Evolutionary conservation across 2,113 vertebrate species (phyloP).

Genomic region (Girardinichthys multiradiatus): DNA sequence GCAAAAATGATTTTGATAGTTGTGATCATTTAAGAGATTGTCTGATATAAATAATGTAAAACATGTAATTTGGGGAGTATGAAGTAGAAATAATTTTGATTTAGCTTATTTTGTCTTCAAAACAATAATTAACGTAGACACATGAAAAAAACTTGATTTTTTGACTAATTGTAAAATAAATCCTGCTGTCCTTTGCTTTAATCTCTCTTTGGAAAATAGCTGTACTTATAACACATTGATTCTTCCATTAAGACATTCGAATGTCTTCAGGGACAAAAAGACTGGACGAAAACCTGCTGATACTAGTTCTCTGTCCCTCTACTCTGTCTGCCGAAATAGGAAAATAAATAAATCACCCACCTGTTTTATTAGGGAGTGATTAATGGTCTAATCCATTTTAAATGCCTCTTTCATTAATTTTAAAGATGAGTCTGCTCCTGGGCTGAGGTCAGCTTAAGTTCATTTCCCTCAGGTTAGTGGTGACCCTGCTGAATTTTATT

Average conservation of each 20-base stretch:
- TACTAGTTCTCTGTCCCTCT: neutral
- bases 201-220: neutral
- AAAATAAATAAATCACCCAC: neutral
- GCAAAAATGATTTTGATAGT: no score
- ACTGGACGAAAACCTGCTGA: neutral
- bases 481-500: neutral
- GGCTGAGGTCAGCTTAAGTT: constrained; percentile 19
- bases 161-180: neutral
- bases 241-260: neutral
- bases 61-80: no score
- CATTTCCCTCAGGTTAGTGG: constrained; percentile 1
- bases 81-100: neutral
- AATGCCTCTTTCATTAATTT: constrained; percentile 43
- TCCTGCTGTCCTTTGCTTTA: neutral
- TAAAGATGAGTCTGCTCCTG: constrained; percentile 3
- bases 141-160: neutral
- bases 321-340: constrained; percentile 18
- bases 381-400: constrained; percentile 39
- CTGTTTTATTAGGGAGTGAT: constrained; percentile 45
- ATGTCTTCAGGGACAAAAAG: neutral
- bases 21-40: no score
- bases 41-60: no score
- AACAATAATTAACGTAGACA: neutral
- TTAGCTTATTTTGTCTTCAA: neutral
- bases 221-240: neutral